Evolutionary conservation across 2,888 invertebrate genomes (phyloP).

Genomic region (Ichneumon xanthorius): DNA sequence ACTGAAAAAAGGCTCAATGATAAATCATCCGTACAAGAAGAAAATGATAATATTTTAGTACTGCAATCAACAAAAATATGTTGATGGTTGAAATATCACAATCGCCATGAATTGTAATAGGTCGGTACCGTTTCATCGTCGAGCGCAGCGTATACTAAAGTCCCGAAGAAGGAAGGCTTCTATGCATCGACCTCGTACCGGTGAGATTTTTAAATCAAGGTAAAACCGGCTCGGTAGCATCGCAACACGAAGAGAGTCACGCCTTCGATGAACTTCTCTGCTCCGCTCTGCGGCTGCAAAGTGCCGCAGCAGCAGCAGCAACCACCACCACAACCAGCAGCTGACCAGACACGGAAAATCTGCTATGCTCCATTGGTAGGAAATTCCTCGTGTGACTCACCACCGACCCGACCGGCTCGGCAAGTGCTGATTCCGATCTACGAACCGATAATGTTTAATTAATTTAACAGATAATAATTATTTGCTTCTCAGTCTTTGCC

Average conservation of each 20-base stretch:
- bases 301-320: conserved; percentile 20
- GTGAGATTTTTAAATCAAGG: conserved; percentile 51
- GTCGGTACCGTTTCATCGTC: conserved; percentile 45
- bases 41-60: background rate
- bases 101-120: conserved; percentile 27
- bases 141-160: conserved; percentile 23
- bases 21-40: background rate
- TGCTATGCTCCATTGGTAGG: conserved; percentile 35
- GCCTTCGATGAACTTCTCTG: conserved; percentile 60
- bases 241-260: conserved; percentile 61
- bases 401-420: conserved; percentile 40
- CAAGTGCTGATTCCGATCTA: conserved; percentile 64
- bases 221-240: conserved; percentile 67
- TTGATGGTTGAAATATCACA: background rate
- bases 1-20: background rate
- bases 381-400: conserved; percentile 63
- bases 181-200: conserved; percentile 59
- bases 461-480: conserved; percentile 68
- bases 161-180: conserved; percentile 9
- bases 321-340: conserved; percentile 5
- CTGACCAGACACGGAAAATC: conserved; percentile 55
- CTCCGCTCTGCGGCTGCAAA: conserved; percentile 38
- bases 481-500: conserved; percentile 43
- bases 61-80: background rate
- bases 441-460: conserved; percentile 63